Base-by-base conservation (phyloP, 35 echinoderm and acorn worm species). In the Apostichopus parvimensis region DNA sequence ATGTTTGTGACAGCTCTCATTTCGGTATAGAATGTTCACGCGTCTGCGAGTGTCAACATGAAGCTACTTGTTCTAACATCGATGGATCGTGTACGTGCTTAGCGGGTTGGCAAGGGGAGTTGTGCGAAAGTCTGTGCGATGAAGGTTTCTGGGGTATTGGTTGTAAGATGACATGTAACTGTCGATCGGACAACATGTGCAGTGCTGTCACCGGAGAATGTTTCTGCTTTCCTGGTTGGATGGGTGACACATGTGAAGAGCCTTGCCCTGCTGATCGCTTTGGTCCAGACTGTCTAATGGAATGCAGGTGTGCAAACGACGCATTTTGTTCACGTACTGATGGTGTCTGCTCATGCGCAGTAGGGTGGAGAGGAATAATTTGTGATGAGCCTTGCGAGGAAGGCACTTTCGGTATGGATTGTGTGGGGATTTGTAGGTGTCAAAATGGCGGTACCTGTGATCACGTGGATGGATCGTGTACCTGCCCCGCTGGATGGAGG, bases 401-500 rank as follows among this genome's bases (percentile, higher is more conserved):
- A 18, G 97, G 95, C 57, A 87, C 57, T 34, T 96, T 94, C 56
- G 97, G 97, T 0, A 34, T 20, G 28, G 59, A 88, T 78, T 99
- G 97, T 92, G 92, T 77, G 59, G 90, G 61, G 9, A 54, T 20
- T 12, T 99, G 97, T 68, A 52, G 87, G 20, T 99, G 97, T 88
- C 45, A 87, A 56, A 99, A 99, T 76, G 70, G 86, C n/a, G 95
- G 91, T 11, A 87, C 53, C 6, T 99, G 97, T 72, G 68, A 94
- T 56, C 92, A 79, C 52, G 57, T 94, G 1, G 88, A 93, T 80
- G 97, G 97, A 24, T 75, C 87, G 4, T 99, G 97, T 53, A 91
- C 88, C 6, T 99, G 97, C 79, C 65, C 66, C 1, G 57, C 89
- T 87, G 97, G 97, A 17, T 99, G 94, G 94, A 83, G 52, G 28